Base-by-base conservation (phyloP, 2,797 vertebrate species). In the Hydrolagus colliei region DNA sequence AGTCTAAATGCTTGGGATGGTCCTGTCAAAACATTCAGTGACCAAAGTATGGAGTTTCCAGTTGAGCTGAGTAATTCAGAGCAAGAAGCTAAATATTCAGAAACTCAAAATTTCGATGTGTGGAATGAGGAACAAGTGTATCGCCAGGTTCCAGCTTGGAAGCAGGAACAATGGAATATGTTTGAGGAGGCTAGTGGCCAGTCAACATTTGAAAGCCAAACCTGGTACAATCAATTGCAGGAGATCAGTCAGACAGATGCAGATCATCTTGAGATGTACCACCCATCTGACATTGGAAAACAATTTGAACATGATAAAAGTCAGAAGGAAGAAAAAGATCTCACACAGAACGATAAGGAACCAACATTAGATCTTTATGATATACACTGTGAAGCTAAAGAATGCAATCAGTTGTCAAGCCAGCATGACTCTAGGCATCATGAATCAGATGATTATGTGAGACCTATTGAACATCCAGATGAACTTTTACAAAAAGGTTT, bases 401-500 rank as follows among this genome's bases (percentile, higher is more conserved):
- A 84, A 9, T 1, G 11, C 18, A n/a, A 9, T 1, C 63, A 12
- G 0, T 18, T 82, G 32, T 52, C 67, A 71, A 9, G 11, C 27
- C 41, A 35, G 68, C 35, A 52, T 13, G 10, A 52, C 18, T 68
- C 32, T 27, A 41, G 41, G 41, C 41, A 52, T 52, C 41, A 52
- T 52, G 41, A 52, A 52, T 52, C 41, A 52, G 41, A 52, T 68
- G 22, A 35, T 20, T 16, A 71, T 20, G 9, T 52, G 32, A 32
- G 16, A 68, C 9, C 16, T 63, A 84, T 13, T 52, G 65, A 84
- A 52, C 71, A 67, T 7, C 32, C 1, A 9, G 4, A 9, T 41
- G 14, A 52, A 8, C 32, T 32, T 52, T 71, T 71, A 27, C 16
- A 84, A 52, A 90, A 92, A 88, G 91, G 90, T 1, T 86, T 14